These are phyloP conservation scores for Hetaerina titia DNA, from an alignment of 2,888 invertebrate genomes.

Conservation along the genomic window DNA sequence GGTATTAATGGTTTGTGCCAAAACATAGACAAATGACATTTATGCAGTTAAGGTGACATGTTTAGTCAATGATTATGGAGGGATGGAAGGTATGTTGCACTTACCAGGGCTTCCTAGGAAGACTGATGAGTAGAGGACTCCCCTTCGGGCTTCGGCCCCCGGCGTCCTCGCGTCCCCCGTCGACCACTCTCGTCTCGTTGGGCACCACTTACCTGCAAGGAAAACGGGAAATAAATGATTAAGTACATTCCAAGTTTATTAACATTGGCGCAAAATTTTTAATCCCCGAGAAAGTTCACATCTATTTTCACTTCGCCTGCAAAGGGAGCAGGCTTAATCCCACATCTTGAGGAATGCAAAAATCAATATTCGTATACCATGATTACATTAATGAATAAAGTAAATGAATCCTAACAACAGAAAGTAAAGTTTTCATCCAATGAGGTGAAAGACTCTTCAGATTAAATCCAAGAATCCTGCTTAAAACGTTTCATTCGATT, in stretches of 20 bases:
- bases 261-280: too few relatives aligned
- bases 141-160: slow-evolving; percentile 87
- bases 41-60: background rate
- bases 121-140: slow-evolving; percentile 93
- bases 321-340: too few relatives aligned
- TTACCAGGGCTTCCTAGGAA: slow-evolving; percentile 94
- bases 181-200: slow-evolving; percentile 90
- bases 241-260: background rate
- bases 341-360: too few relatives aligned
- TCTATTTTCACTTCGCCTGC: too few relatives aligned
- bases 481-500: too few relatives aligned
- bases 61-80: background rate
- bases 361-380: too few relatives aligned
- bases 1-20: background rate
- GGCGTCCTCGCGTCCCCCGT: slow-evolving; percentile 88
- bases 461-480: too few relatives aligned
- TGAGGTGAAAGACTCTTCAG: too few relatives aligned
- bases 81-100: slow-evolving; percentile 79
- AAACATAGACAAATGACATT: background rate
- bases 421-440: too few relatives aligned
- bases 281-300: too few relatives aligned
- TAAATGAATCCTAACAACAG: too few relatives aligned
- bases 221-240: background rate
- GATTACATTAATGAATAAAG: too few relatives aligned
- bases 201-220: slow-evolving; percentile 92